Evolutionary conservation across 2,888 invertebrate species (phyloP).

Genomic region (Bombylius major): DNA sequence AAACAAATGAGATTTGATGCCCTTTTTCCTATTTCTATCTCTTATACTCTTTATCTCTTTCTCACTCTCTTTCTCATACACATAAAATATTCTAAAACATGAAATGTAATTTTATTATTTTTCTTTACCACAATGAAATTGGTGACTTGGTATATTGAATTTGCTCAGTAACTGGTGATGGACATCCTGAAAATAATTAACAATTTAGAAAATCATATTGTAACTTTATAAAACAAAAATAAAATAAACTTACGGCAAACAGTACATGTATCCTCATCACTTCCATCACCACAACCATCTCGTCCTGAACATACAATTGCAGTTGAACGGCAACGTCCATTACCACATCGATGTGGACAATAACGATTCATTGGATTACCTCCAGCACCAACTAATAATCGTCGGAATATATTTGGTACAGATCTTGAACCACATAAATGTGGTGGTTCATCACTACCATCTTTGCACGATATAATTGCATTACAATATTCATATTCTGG

Average conservation of each 20-base stretch:
- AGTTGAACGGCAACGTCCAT: slow-evolving; percentile 76
- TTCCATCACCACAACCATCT: slow-evolving; percentile 85
- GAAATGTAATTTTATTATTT: background rate
- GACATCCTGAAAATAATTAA: slow-evolving; percentile 38
- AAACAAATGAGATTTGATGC: no score
- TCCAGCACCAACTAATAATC: slow-evolving; percentile 23
- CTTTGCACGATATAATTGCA: slow-evolving; percentile 72
- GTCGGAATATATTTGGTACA: slow-evolving; percentile 32
- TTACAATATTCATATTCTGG: slow-evolving; percentile 89
- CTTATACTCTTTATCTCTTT: no score
- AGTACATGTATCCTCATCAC: slow-evolving; percentile 71
- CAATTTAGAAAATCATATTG: background rate
- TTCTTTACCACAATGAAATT: background rate
- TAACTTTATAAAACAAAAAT: no score
- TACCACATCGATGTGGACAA: slow-evolving; percentile 75
- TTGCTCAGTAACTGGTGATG: slow-evolving; percentile 30
- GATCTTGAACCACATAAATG: slow-evolving; percentile 50
- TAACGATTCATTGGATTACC: slow-evolving; percentile 22
- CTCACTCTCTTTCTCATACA: background rate
- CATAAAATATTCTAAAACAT: background rate
- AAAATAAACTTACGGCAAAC: slow-evolving; percentile 65
- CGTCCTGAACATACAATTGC: slow-evolving; percentile 82
- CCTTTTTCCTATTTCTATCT: background rate
- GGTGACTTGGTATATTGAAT: background rate
- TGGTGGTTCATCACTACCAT: slow-evolving; percentile 82